A percentile compares a stretch with the other conserved stretches of the same genome.
Evolutionary conservation across 2,797 vertebrate species (phyloP).

Genomic region (Sebastiscus albofasciatus): DNA sequence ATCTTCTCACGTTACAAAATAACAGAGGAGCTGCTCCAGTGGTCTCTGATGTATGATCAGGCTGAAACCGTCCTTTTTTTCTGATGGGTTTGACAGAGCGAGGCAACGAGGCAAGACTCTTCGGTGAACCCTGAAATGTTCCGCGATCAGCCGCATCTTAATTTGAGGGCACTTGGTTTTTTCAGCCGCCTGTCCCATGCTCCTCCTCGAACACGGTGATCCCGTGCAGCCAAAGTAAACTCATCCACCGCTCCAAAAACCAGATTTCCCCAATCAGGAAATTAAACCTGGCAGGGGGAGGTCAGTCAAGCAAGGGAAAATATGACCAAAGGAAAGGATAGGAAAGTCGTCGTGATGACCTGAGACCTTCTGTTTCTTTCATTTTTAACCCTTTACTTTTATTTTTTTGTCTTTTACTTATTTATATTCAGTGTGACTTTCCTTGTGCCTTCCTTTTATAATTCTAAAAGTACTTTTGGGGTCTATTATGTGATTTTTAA

Average conservation of each 20-base stretch:
- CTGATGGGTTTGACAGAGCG: neutral
- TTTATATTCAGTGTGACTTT: neutral
- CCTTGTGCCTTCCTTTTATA: neutral
- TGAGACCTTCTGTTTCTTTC: conserved; percentile 1
- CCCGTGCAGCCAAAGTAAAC: conserved; percentile 67
- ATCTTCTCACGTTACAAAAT: conserved; percentile 40
- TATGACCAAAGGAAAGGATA: conserved; percentile 54
- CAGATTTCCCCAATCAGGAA: conserved; percentile 63
- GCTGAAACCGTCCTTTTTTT: neutral
- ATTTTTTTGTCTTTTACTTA: neutral
- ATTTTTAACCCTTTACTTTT: neutral
- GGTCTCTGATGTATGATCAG: neutral
- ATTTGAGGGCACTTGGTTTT: conserved; percentile 47
- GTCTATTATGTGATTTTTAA: neutral
- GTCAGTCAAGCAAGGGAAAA: conserved; percentile 64
- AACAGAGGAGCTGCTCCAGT: neutral
- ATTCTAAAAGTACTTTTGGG: neutral
- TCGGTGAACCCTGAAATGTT: conserved; percentile 52
- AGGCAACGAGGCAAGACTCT: conserved; percentile 18
- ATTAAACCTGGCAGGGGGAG: conserved; percentile 59
- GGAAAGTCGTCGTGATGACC: conserved; percentile 33
- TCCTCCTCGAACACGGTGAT: conserved; percentile 23
- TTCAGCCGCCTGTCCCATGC: conserved; percentile 11
- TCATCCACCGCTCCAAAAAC: conserved; percentile 47
- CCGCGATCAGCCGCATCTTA: conserved; percentile 37